These are phyloP conservation scores for Terebella lapidaria DNA, from an alignment of 2,888 invertebrate species.

Conservation along the genomic window DNA sequence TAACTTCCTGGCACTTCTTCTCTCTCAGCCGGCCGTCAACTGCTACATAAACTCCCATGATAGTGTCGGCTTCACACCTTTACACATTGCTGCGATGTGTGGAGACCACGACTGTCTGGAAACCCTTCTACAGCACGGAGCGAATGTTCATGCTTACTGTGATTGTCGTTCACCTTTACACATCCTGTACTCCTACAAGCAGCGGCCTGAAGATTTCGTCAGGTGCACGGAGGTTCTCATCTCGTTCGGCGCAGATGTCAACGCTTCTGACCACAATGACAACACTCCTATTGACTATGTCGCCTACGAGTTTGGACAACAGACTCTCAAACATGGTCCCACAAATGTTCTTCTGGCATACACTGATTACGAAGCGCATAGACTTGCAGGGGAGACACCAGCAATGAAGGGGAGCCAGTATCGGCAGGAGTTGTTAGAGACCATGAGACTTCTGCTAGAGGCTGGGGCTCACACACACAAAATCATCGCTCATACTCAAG, in stretches of 20 bases:
- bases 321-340: background rate
- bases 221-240: background rate
- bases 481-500: background rate
- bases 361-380: background rate
- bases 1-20: background rate
- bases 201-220: background rate
- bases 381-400: background rate
- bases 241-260: background rate
- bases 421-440: background rate
- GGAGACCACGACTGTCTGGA: background rate
- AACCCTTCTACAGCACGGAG: background rate
- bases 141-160: background rate
- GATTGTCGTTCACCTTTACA: background rate
- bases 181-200: background rate
- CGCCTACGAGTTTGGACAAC: background rate
- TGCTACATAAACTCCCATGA: background rate
- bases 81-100: background rate
- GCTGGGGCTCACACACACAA: background rate
- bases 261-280: background rate
- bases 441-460: background rate
- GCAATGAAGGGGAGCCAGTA: background rate
- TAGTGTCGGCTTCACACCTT: background rate
- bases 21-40: background rate
- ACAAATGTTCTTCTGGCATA: background rate
- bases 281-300: background rate